Percentiles rank a stretch among this genome's conserved stretches.
These are phyloP conservation scores for Erythrolamprus reginae DNA, from an alignment of 2,113 vertebrate genomes.

Conservation along the genomic window DNA sequence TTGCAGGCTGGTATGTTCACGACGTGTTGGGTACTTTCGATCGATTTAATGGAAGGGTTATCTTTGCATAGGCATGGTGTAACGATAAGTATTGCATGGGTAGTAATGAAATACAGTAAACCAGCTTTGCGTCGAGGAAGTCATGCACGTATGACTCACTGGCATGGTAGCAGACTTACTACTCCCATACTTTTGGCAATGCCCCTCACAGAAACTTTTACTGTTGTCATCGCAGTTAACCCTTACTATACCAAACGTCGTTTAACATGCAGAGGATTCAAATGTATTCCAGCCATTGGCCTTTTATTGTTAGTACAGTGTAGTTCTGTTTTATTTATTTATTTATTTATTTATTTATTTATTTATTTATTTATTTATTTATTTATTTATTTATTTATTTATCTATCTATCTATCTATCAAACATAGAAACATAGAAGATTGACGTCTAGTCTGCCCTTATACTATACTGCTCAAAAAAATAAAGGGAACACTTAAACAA, in stretches of 20 bases:
- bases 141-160: not conserved
- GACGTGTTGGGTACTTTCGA: not conserved
- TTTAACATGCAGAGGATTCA: not conserved
- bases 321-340: too few species aligned
- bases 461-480: too few species aligned
- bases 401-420: too few species aligned
- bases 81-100: not conserved
- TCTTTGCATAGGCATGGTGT: not conserved
- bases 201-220: not conserved
- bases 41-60: not conserved
- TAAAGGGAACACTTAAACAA: too few species aligned
- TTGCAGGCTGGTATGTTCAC: not conserved
- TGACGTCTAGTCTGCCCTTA: too few species aligned
- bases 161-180: not conserved
- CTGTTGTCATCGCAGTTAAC: not conserved
- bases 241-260: not conserved
- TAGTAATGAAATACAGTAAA: not conserved
- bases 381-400: too few species aligned
- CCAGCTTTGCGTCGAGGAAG: not conserved
- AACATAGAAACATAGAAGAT: too few species aligned
- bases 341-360: too few species aligned
- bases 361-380: too few species aligned
- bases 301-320: not conserved
- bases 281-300: not conserved
- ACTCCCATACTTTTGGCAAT: not conserved